phyloP scores from a whole-genome alignment of 1,140 invertebrate genomes.

The Akabosia matsudoensis region DNA sequence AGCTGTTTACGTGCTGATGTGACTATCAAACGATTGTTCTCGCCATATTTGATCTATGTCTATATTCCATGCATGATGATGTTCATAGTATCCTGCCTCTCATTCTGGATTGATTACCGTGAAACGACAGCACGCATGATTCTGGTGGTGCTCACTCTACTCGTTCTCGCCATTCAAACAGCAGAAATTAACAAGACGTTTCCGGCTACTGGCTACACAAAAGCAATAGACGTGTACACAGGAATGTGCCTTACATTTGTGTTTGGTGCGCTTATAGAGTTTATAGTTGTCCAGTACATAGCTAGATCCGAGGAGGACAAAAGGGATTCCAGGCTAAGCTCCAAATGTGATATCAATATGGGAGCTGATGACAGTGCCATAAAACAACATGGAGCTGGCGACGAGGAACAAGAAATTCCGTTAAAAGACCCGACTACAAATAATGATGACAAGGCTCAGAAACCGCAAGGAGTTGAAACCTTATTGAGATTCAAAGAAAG shows the following conservation, averaged over 20 bases:
- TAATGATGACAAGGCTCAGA: neutral
- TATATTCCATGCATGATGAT: slow-evolving; percentile 40
- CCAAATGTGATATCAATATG: neutral
- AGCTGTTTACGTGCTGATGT: slow-evolving; percentile 35
- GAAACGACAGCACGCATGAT: slow-evolving; percentile 34
- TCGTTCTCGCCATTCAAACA: slow-evolving; percentile 8
- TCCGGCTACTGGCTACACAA: neutral
- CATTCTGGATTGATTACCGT: slow-evolving; percentile 42
- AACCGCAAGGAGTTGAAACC: neutral
- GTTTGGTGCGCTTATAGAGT: neutral
- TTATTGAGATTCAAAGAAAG: neutral
- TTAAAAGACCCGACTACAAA: neutral
- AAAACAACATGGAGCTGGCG: neutral
- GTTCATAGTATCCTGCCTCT: slow-evolving; percentile 44
- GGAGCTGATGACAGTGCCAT: neutral
- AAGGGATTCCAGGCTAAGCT: neutral
- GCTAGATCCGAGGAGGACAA: neutral
- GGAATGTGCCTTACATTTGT: slow-evolving; percentile 14
- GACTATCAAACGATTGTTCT: slow-evolving; percentile 23
- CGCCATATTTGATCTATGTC: slow-evolving; percentile 31
- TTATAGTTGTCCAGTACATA: slow-evolving; percentile 10
- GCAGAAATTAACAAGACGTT: slow-evolving; percentile 3
- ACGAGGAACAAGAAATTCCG: slow-evolving; percentile 14
- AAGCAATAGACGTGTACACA: slow-evolving; percentile 5
- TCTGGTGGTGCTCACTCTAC: neutral